phyloP scores from a whole-genome alignment of 1,140 invertebrate species.

The Pseudomyrmex gracilis region DNA sequence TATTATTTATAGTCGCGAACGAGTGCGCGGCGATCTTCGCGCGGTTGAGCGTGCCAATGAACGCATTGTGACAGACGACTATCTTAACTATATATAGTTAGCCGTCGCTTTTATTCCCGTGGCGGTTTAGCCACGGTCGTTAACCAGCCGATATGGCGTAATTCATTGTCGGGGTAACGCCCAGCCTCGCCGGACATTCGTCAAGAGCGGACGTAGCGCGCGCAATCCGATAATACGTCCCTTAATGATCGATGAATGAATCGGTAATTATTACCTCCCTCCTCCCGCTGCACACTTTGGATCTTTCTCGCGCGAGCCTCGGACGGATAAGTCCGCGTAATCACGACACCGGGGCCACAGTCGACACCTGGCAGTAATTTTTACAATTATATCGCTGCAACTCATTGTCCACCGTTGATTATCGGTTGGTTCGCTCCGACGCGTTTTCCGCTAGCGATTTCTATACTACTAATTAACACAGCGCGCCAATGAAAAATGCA shows the following conservation, averaged over 20 bases:
- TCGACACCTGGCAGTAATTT: conserved; percentile 45
- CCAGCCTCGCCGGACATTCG: conserved; percentile 65
- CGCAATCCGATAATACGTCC: conserved; percentile 71
- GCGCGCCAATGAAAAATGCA: conserved; percentile 35
- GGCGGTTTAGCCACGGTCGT: conserved; percentile 55
- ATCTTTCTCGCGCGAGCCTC: conserved; percentile 31
- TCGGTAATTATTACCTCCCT: conserved; percentile 72
- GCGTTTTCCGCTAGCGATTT: conserved; percentile 40
- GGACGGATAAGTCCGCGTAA: conserved; percentile 43
- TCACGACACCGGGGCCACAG: conserved; percentile 17
- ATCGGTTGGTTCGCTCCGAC: conserved; percentile 17
- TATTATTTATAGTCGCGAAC: conserved; percentile 64
- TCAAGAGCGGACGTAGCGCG: conserved; percentile 59
- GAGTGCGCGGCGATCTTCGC: not conserved
- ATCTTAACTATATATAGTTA: conserved; percentile 37
- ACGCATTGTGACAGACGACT: conserved; percentile 44
- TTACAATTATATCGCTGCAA: conserved; percentile 55
- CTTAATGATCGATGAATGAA: conserved; percentile 78
- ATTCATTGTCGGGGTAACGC: conserved; percentile 67
- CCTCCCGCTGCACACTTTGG: conserved; percentile 24
- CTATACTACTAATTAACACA: conserved; percentile 59
- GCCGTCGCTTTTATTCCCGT: conserved; percentile 65
- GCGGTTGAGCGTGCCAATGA: conserved; percentile 1
- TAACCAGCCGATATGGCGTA: conserved; percentile 60
- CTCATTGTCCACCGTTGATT: conserved; percentile 62